Evolutionary conservation across 1,140 invertebrate species (phyloP), one percentile per base, ranked within the genome.

Genomic region (Euura saliciscinereae): DNA sequence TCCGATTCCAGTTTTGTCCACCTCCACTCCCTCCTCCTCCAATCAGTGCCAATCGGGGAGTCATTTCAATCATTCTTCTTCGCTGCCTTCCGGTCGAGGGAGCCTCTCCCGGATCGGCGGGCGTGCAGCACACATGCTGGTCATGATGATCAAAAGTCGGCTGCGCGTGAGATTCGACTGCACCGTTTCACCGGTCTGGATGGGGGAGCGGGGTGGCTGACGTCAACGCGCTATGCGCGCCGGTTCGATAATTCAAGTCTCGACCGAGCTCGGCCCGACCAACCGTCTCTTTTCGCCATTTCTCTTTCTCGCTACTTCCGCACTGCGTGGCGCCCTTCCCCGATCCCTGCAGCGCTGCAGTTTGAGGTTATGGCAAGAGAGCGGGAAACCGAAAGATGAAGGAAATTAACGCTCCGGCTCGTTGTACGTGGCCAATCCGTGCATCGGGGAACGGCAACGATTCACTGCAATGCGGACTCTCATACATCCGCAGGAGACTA

Each of bases 11-110:
- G 76, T 75, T 28, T 28, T 28, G 28, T 28, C 28, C 28, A 28
- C 28, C 75, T 74, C 13, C 13, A 59, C 77, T 66, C 77, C 78
- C 80, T 78, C 71, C 73, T 79, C 69, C 78, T 65, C 51, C 28
- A 28, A 28, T 11, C 3, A 6, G 51, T n/a, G 13, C 51, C 13
- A 8, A 28, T 28, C 28, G 28, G 28, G 1, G 28, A 28, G 28
- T 28, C 28, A 28, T 28, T 59, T 28, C 28, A 28, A 28, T 28
- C 28, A 28, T 28, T 28, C 28, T 28, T 28, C 28, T 28, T 28
- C 51, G 74, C 65, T 66, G 28, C 28, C 28, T 28, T 28, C 28
- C 28, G 28, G 28, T 28, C 28, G 28, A 28, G 28, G 28, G 28
- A 28, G 28, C 28, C 28, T 28, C 28, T 28, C 28, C 28, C 28